phyloP scores from a whole-genome alignment of 2,113 vertebrate species.

The Zapornia atra region DNA sequence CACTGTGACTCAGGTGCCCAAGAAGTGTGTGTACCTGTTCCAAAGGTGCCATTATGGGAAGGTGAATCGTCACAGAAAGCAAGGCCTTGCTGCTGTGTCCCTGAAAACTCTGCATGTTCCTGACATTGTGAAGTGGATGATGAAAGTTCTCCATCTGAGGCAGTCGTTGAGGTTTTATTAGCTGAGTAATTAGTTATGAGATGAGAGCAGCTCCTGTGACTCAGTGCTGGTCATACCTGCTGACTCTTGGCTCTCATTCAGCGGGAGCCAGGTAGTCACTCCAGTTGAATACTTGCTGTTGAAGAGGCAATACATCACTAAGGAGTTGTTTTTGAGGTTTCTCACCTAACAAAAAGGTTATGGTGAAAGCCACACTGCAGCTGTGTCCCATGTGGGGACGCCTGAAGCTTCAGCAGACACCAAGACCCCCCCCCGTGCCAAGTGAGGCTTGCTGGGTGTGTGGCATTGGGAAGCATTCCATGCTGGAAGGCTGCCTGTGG shows the following conservation, averaged over 20 bases:
- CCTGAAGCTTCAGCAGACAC: neutral
- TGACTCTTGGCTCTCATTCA: neutral
- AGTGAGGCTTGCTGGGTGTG: neutral
- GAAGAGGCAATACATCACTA: neutral
- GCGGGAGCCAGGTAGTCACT: neutral
- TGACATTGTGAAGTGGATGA: neutral
- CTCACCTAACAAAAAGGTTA: neutral
- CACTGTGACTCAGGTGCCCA: neutral
- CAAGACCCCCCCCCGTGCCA: neutral
- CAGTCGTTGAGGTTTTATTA: neutral
- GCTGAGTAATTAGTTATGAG: no score
- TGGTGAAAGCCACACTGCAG: neutral
- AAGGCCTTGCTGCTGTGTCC: neutral
- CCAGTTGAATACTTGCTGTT: neutral
- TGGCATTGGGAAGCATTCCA: neutral
- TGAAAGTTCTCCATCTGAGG: neutral
- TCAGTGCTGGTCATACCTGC: neutral
- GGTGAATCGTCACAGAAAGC: neutral
- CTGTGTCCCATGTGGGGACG: neutral
- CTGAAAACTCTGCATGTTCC: neutral
- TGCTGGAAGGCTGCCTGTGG: neutral
- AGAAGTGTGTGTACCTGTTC: neutral
- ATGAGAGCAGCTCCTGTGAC: neutral
- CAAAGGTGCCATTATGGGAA: neutral
- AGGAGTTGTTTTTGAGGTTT: neutral